Evolutionary conservation across 2,113 vertebrate species (phyloP).

Genomic region (Rutilus rutilus): DNA sequence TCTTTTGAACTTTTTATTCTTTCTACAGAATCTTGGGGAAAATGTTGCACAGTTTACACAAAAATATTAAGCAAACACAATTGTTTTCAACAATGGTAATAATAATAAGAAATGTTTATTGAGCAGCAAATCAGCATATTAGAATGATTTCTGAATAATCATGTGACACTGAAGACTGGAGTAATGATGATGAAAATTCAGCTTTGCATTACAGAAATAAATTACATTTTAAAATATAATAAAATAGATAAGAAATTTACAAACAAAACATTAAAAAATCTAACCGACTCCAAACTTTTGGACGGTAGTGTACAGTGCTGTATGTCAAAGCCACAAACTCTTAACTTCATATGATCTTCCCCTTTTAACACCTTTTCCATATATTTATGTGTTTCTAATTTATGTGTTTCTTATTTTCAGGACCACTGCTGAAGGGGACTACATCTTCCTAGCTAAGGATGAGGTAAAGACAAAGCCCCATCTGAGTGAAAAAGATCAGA

Average conservation of each 20-base stretch:
- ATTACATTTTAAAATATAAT: not conserved
- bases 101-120: not conserved
- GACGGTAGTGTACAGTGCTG: not conserved
- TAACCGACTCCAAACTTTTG: not conserved
- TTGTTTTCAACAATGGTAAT: not conserved
- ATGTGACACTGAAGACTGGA: not conserved
- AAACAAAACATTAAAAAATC: not conserved
- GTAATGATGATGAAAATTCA: too few species aligned
- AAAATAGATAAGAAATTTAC: not conserved
- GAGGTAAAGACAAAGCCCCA: conserved; percentile 77
- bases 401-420: conserved; percentile 68
- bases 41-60: not conserved
- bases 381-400: conserved; percentile 36
- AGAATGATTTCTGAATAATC: not conserved
- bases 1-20: not conserved
- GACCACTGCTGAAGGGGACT: conserved; percentile 84
- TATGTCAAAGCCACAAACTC: not conserved
- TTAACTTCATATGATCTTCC: not conserved
- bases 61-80: not conserved
- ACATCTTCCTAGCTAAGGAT: conserved; percentile 92
- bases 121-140: not conserved
- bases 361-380: not conserved
- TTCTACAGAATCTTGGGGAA: not conserved
- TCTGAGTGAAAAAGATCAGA: not conserved
- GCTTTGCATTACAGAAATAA: not conserved